Base-by-base conservation (phyloP, 2,113 vertebrate species). In the Casuarius casuarius region DNA sequence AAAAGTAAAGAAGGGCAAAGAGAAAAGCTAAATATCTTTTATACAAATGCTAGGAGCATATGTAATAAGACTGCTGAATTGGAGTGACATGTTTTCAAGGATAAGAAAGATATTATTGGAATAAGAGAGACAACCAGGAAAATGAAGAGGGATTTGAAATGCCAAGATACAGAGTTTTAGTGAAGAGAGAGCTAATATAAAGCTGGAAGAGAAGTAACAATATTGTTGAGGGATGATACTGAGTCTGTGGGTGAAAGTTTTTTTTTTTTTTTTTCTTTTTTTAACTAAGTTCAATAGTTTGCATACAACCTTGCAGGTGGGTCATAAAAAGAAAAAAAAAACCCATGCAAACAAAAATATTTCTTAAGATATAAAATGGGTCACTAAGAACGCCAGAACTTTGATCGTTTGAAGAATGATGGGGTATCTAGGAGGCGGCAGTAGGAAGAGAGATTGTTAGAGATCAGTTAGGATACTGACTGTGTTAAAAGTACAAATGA, bases 51-150 rank as follows among this genome's bases (percentile, higher is more conserved):
- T 97, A 81, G 96, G 71, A 94, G 95, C 86, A 70, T 97, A 96
- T 96, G 89, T 97, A 97, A 92, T 97, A 87, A 97, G 97, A 89
- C 95, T 97, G 83, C 95, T 97, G 97, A 98, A 97, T 95, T 74
- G 76, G 96, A 98, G 96, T 91, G 96, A 97, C 95, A 95, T 97
- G 96, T 97, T 97, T 97, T 96, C 91, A 87, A 96, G 97, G 97
- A 97, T 96, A 97, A 97, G 96, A 96, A 94, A 98, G 97, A 98
- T 98, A 97, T 96, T 97, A 97, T 58, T 97, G 97, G 97, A 97
- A 97, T 97, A 95, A 93, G 97, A 97, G 97, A 97, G 95, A 97
- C 89, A 80, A 95, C 92, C 95, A 97, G 95, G 96, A 97, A 98
- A 98, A 97, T 71, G 89, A 97, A 96, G 87, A 88, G 85, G 94